Evolutionary conservation across 2,113 vertebrate genomes (phyloP).

Genomic region (Engystomops pustulosus): DNA sequence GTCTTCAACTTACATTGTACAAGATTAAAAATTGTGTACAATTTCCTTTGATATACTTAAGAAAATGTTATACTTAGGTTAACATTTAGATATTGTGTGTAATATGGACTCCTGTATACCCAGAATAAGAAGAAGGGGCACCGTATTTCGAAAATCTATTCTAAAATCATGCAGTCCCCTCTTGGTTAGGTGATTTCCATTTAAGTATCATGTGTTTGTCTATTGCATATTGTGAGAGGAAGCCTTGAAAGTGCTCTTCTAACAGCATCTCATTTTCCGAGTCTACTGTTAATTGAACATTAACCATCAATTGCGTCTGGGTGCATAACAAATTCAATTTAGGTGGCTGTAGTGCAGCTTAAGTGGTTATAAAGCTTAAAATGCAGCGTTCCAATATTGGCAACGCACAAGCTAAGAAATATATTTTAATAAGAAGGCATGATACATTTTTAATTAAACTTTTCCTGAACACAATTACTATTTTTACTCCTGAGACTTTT

Average conservation of each 20-base stretch:
- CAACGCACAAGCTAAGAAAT: conserved; percentile 40
- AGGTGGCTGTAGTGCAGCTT: conserved; percentile 42
- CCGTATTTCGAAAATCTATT: neutral
- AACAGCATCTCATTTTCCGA: conserved; percentile 54
- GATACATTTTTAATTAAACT: conserved; percentile 54
- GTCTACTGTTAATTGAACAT: conserved; percentile 59
- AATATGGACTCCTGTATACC: too few relatives aligned
- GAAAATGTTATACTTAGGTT: too few relatives aligned
- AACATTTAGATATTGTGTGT: too few relatives aligned
- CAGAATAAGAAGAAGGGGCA: neutral
- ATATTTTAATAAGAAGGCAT: conserved; percentile 53
- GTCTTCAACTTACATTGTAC: too few relatives aligned
- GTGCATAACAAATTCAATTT: conserved; percentile 57
- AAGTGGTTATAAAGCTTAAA: conserved; percentile 57
- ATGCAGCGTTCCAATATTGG: conserved; percentile 43
- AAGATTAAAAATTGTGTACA: too few relatives aligned
- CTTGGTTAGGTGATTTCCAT: neutral
- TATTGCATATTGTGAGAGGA: conserved; percentile 34
- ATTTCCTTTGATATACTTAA: too few relatives aligned
- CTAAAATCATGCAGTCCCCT: neutral
- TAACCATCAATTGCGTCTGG: conserved; percentile 59
- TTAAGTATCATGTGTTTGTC: conserved; percentile 37
- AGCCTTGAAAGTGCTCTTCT: conserved; percentile 41
- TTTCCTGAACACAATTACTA: conserved; percentile 49
- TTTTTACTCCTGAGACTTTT: conserved; percentile 47